Conservation (phyloP, 2,888 invertebrate genomes). For the Clistopyga incitator region DNA sequence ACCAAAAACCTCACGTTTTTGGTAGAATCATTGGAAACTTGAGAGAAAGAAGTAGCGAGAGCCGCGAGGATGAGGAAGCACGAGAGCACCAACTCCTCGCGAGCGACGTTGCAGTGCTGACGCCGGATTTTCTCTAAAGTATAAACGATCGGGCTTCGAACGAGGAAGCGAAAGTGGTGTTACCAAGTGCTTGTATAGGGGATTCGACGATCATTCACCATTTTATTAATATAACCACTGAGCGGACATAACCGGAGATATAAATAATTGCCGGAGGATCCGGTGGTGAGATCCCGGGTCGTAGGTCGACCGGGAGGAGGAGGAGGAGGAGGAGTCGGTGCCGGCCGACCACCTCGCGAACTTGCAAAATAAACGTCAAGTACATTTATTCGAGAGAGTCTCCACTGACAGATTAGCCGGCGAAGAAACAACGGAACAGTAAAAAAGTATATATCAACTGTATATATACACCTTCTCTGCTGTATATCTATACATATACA, state of each 20-base stretch:
- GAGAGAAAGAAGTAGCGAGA: constrained; percentile 15
- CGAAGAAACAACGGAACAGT: background rate
- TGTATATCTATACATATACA: background rate
- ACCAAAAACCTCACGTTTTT: constrained; percentile 6
- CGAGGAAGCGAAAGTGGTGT: background rate
- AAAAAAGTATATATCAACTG: background rate
- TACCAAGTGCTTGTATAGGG: background rate
- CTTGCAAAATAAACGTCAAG: background rate
- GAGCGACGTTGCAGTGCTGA: constrained; percentile 79
- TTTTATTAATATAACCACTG: background rate
- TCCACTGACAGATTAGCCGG: background rate
- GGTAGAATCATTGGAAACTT: background rate
- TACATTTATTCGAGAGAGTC: background rate
- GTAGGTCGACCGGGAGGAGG: constrained; percentile 66
- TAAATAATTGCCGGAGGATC: constrained; percentile 51
- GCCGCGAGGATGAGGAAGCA: constrained; percentile 79
- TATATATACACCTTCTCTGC: background rate
- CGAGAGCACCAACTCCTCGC: constrained; percentile 71
- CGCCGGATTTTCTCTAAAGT: constrained; percentile 69
- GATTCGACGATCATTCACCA: background rate
- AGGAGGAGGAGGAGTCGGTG: constrained; percentile 55
- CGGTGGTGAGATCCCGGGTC: constrained; percentile 58
- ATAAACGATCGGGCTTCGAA: constrained; percentile 6
- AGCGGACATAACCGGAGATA: constrained; percentile 6
- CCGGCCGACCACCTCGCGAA: constrained; percentile 53